Conservation (phyloP, 2,113 vertebrate genomes). For the Andinoacara biseriatus region DNA sequence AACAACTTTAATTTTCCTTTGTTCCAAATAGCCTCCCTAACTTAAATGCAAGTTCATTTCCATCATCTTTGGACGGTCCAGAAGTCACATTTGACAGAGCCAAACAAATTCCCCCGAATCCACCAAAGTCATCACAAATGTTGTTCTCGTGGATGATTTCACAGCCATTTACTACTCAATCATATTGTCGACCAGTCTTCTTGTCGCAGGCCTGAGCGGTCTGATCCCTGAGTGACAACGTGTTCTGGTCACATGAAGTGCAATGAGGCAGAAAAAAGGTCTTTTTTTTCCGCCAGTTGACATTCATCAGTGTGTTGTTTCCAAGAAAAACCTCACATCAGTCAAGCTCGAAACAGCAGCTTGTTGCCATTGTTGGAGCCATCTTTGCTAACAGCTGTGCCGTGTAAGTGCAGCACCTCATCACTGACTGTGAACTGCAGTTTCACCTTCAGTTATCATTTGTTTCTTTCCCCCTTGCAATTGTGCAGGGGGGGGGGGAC, state of each 20-base stretch:
- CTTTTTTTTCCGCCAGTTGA: slow-evolving; percentile 39
- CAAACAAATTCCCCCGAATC: slow-evolving; percentile 49
- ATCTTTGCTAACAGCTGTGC: slow-evolving; percentile 69
- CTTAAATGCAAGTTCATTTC: slow-evolving; percentile 34
- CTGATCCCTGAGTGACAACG: slow-evolving; percentile 52
- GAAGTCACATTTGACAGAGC: slow-evolving; percentile 32
- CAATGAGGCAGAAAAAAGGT: slow-evolving; percentile 30
- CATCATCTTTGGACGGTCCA: slow-evolving; percentile 35
- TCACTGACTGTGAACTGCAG: slow-evolving; percentile 37
- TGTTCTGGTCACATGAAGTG: slow-evolving; percentile 43
- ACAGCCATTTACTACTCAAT: slow-evolving; percentile 38
- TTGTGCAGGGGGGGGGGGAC: slow-evolving; percentile 9
- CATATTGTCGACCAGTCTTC: slow-evolving; percentile 8
- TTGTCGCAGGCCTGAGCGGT: slow-evolving; percentile 19
- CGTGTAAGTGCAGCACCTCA: slow-evolving; percentile 57
- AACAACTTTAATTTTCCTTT: slow-evolving; percentile 48
- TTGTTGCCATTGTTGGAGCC: slow-evolving; percentile 37
- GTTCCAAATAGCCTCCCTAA: slow-evolving; percentile 37
- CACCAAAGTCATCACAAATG: slow-evolving; percentile 34
- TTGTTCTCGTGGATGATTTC: slow-evolving; percentile 52
- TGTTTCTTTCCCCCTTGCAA: slow-evolving; percentile 48
- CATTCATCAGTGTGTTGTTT: slow-evolving; percentile 29
- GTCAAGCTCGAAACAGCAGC: slow-evolving; percentile 32
- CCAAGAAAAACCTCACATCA: slow-evolving; percentile 45
- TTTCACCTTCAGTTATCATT: slow-evolving; percentile 52